Evolutionary conservation across 2,113 vertebrate species (phyloP).

Genomic region (Podiceps cristatus): DNA sequence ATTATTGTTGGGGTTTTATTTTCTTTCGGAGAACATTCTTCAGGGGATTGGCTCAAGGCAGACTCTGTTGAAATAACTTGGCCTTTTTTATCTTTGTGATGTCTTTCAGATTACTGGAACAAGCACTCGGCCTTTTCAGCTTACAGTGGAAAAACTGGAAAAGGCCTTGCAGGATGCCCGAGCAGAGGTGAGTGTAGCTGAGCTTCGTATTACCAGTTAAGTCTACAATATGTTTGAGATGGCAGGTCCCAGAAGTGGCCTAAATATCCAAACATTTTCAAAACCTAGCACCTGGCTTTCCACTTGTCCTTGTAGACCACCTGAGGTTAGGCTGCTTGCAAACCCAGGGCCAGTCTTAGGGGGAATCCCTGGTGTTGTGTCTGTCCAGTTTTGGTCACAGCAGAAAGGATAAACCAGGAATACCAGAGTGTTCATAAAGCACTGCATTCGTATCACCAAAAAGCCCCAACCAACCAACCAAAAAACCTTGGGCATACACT

Average conservation of each 20-base stretch:
- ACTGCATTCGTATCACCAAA: not conserved
- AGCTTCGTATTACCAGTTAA: not conserved
- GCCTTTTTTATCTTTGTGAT: not conserved
- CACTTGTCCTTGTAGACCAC: not conserved
- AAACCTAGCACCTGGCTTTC: not conserved
- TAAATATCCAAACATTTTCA: not conserved
- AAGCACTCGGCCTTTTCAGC: slow-evolving; percentile 87
- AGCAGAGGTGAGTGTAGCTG: slow-evolving; percentile 71
- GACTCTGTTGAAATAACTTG: not conserved
- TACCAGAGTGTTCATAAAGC: not conserved
- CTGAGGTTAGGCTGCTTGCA: not conserved
- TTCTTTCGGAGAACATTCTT: not conserved
- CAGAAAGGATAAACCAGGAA: not conserved
- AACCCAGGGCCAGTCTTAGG: not conserved
- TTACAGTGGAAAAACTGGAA: slow-evolving; percentile 91
- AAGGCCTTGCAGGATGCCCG: slow-evolving; percentile 81
- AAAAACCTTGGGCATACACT: not conserved
- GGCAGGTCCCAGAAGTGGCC: not conserved
- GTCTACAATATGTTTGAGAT: not conserved
- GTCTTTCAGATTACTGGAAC: slow-evolving; percentile 78
- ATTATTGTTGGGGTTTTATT: not conserved
- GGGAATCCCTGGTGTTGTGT: fast-evolving
- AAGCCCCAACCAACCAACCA: too few species aligned
- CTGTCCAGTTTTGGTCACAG: not conserved
- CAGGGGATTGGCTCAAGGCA: not conserved